phyloP scores from a whole-genome alignment of 2,113 vertebrate species.

The Tachycineta bicolor region DNA sequence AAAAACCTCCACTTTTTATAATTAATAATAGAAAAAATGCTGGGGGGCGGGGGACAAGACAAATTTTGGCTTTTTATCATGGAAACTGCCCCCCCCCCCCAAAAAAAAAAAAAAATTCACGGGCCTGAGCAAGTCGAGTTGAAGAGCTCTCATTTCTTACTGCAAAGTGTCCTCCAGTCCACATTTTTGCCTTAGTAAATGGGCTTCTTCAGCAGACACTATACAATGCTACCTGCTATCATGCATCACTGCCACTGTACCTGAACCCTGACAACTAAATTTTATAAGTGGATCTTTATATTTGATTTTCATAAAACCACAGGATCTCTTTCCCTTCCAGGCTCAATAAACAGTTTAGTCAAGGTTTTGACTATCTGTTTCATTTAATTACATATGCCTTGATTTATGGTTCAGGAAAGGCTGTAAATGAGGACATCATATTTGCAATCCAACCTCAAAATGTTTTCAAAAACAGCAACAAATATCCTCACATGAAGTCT shows the following conservation, averaged over 20 bases:
- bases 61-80: not conserved
- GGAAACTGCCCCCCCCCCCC: rapidly evolving
- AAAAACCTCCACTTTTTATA: not conserved
- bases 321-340: slow-evolving; percentile 17
- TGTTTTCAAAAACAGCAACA: slow-evolving; percentile 58
- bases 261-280: not conserved
- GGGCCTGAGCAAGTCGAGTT: not conserved
- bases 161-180: not conserved
- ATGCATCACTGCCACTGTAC: not conserved
- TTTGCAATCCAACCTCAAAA: slow-evolving; percentile 50
- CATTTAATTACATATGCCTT: slow-evolving; percentile 52
- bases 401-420: slow-evolving; percentile 57
- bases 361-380: slow-evolving; percentile 60
- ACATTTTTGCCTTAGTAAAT: not conserved
- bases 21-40: not conserved
- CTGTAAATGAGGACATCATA: slow-evolving; percentile 57
- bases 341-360: slow-evolving; percentile 53
- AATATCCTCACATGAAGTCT: slow-evolving; percentile 56
- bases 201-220: not conserved
- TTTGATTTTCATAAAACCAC: slow-evolving; percentile 26
- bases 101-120: not conserved
- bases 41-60: not conserved
- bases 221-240: not conserved
- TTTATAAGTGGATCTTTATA: slow-evolving; percentile 30
- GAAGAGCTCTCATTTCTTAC: not conserved